Conservation (phyloP, 2,888 invertebrate genomes). For the Nymphalis urticae region DNA sequence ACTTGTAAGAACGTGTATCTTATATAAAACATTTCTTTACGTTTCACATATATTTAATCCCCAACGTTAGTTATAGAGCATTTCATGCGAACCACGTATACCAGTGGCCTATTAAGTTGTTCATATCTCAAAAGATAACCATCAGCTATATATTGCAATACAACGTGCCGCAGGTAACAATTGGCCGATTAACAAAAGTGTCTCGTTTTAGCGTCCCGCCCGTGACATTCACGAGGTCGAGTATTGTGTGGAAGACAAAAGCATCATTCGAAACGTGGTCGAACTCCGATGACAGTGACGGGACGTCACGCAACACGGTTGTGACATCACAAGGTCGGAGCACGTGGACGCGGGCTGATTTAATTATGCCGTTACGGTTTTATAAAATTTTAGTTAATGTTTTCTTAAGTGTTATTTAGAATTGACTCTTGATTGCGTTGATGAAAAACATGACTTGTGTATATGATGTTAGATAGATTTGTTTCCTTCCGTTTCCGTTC, state of each 20-base stretch:
- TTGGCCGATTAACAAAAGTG: slow-evolving; percentile 51
- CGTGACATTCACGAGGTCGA: slow-evolving; percentile 68
- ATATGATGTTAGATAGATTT: no score
- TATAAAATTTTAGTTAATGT: neutral
- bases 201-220: slow-evolving; percentile 49
- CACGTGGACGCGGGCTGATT: slow-evolving; percentile 18
- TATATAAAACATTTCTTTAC: no score
- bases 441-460: no score
- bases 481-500: no score
- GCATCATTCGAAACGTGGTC: slow-evolving; percentile 26
- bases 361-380: slow-evolving; percentile 9
- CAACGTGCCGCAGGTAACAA: slow-evolving; percentile 39
- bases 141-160: slow-evolving; percentile 23
- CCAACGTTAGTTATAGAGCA: no score
- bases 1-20: no score
- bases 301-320: slow-evolving; percentile 46
- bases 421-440: no score
- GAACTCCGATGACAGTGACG: slow-evolving; percentile 23
- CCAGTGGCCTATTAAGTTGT: slow-evolving; percentile 6
- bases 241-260: slow-evolving; percentile 48
- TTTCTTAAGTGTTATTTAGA: no score
- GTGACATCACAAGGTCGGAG: slow-evolving; percentile 44
- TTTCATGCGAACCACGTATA: slow-evolving; percentile 11
- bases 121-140: slow-evolving; percentile 21
- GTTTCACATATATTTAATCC: no score